These are phyloP conservation scores for Magallana gigas DNA, from an alignment of 1,140 invertebrate genomes.

Conservation along the genomic window DNA sequence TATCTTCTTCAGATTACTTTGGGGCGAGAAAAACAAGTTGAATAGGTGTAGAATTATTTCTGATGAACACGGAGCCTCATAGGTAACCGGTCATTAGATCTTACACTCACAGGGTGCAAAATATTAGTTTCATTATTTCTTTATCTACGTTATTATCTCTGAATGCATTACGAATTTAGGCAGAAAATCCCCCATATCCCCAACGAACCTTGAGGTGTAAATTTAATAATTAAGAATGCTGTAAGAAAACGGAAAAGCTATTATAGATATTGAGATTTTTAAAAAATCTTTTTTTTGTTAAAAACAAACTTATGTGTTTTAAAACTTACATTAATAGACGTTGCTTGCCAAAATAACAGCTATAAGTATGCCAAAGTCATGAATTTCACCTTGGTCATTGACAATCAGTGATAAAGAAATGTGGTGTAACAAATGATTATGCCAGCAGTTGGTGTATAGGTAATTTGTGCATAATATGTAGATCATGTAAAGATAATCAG, in stretches of 20 bases:
- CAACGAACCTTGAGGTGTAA: conserved; percentile 12
- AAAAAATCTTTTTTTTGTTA: too few species aligned
- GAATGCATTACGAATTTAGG: conserved; percentile 6
- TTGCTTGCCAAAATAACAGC: too few species aligned
- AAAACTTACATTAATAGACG: too few species aligned
- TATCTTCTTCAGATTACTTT: conserved; percentile 22
- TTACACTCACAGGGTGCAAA: conserved; percentile 3
- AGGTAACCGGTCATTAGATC: conserved; percentile 24
- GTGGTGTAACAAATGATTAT: background rate
- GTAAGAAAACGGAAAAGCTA: background rate
- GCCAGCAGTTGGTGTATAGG: background rate
- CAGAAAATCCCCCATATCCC: conserved; percentile 14
- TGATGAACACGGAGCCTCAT: conserved; percentile 24
- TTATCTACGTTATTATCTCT: conserved; percentile 23
- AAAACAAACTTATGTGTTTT: too few species aligned
- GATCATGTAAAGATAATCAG: conserved; percentile 2
- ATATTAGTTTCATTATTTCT: conserved; percentile 31
- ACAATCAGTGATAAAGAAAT: conserved; percentile 29
- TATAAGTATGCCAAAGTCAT: background rate
- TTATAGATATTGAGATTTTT: too few species aligned
- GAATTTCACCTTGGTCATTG: conserved; percentile 17
- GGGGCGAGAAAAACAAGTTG: conserved; percentile 31
- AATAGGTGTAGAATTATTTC: conserved; percentile 34
- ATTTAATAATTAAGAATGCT: conserved; percentile 13
- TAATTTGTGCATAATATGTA: conserved; percentile 35